Evolutionary conservation across 2,113 vertebrate genomes (phyloP).

Genomic region (Corythoichthys intestinalis): DNA sequence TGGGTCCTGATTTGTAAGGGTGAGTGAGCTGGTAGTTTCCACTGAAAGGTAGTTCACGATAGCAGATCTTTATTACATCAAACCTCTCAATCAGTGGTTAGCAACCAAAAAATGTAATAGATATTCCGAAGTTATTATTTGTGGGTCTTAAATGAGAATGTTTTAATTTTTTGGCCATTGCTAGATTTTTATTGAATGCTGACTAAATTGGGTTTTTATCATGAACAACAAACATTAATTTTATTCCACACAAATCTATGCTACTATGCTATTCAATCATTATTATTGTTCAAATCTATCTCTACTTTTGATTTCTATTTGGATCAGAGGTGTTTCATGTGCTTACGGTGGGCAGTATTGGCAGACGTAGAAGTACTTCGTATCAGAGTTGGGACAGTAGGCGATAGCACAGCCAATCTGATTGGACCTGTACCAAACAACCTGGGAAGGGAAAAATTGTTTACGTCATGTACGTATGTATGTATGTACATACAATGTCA

Average conservation of each 20-base stretch:
- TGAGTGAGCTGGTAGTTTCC: conserved; percentile 40
- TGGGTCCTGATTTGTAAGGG: conserved; percentile 47
- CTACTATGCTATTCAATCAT: too few relatives aligned
- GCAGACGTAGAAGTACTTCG: conserved; percentile 69
- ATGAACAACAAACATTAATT: too few relatives aligned
- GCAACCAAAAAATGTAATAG: conserved; percentile 2
- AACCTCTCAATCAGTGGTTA: not conserved
- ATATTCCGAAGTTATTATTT: not conserved
- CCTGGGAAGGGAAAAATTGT: conserved; percentile 24
- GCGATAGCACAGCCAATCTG: conserved; percentile 56
- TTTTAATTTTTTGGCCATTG: not conserved
- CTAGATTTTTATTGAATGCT: not conserved
- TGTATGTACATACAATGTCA: too few relatives aligned
- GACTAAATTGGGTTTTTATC: too few relatives aligned
- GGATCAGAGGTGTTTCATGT: not conserved
- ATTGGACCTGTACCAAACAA: conserved; percentile 64
- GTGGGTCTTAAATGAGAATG: too few relatives aligned
- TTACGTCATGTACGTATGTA: conserved; percentile 38
- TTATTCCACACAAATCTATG: too few relatives aligned
- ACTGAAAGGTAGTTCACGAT: conserved; percentile 39
- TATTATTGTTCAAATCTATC: too few relatives aligned
- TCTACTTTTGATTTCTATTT: not conserved
- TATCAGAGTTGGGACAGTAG: conserved; percentile 44
- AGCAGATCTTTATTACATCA: conserved; percentile 24
- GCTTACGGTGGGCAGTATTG: conserved; percentile 70